phyloP scores from a whole-genome alignment of 2,797 vertebrate genomes.

The Brachyalestes nurse region DNA sequence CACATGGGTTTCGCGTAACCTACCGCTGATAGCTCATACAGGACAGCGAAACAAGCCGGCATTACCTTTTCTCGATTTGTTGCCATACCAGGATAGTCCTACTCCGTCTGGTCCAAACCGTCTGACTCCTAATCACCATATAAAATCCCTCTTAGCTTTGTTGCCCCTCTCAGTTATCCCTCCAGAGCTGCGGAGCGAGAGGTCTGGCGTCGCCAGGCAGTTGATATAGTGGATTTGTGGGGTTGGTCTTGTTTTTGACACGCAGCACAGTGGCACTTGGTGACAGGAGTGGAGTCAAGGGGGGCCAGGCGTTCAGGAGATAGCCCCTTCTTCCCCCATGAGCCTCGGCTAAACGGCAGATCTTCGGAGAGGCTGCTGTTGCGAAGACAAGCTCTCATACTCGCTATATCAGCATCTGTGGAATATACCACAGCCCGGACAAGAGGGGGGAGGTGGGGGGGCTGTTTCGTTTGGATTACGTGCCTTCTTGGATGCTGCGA shows the following conservation, averaged over 20 bases:
- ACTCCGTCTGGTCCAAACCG: conserved; percentile 66
- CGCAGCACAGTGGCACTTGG: conserved; percentile 31
- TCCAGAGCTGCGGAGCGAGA: conserved; percentile 26
- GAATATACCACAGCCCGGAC: conserved; percentile 78
- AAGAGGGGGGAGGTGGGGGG: conserved; percentile 68
- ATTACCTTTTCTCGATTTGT: conserved; percentile 75
- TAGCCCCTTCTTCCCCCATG: conserved; percentile 35
- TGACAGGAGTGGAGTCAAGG: conserved; percentile 24
- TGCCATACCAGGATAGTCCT: conserved; percentile 76
- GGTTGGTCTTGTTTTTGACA: not conserved
- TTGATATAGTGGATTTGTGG: not conserved
- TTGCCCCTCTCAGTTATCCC: conserved; percentile 20
- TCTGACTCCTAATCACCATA: conserved; percentile 63
- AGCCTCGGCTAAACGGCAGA: conserved; percentile 49
- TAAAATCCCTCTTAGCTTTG: conserved; percentile 60
- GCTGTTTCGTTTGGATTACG: not conserved
- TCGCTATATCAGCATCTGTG: conserved; percentile 78
- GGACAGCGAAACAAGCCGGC: conserved; percentile 36
- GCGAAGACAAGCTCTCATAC: conserved; percentile 66
- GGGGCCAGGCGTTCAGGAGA: conserved; percentile 35
- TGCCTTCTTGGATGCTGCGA: not conserved
- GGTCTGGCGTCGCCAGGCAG: conserved; percentile 31
- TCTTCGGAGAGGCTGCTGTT: conserved; percentile 61
- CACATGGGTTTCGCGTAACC: conserved; percentile 1
- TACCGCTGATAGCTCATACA: not conserved